phyloP scores from a whole-genome alignment of 2,113 vertebrate species.

The Chaetodon trifascialis region DNA sequence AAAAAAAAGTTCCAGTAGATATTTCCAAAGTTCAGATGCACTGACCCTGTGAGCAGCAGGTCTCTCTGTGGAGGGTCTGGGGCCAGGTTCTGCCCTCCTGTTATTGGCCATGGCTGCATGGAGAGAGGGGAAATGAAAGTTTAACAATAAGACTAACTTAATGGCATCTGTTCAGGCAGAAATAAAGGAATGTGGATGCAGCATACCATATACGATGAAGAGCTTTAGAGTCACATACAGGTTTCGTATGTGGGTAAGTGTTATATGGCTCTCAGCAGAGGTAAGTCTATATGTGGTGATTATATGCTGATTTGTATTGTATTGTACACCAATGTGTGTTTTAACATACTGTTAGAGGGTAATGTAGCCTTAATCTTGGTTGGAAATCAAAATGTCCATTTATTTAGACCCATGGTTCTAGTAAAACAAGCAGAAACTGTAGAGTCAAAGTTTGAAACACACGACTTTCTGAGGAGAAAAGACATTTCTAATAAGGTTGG shows the following conservation, averaged over 20 bases:
- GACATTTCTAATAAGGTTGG: not conserved
- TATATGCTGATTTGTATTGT: not conserved
- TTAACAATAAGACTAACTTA: constrained; percentile 37
- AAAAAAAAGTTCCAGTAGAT: not conserved
- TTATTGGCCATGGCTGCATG: constrained; percentile 92
- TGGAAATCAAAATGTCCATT: not conserved
- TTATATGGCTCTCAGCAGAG: not conserved
- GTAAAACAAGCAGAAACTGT: not conserved
- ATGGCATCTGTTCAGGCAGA: not conserved
- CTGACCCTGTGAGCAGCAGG: constrained; percentile 96
- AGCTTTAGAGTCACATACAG: constrained; percentile 1
- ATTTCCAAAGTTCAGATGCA: not conserved
- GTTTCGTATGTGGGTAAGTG: not conserved
- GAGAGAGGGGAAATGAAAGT: constrained; percentile 47
- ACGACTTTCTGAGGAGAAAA: not conserved
- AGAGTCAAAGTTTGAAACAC: not conserved
- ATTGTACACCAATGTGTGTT: not conserved
- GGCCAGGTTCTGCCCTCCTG: constrained; percentile 91
- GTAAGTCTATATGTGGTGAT: not conserved
- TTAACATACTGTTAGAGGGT: not conserved
- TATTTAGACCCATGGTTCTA: not conserved
- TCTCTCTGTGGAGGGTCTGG: constrained; percentile 94
- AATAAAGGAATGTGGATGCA: constrained; percentile 19
- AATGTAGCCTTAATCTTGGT: not conserved
- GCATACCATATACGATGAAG: constrained; percentile 11